A percentile compares a stretch with the other conserved stretches of the same genome.
Evolutionary conservation across 2,797 vertebrate genomes (phyloP).

Genomic region (Halcyon badia): DNA sequence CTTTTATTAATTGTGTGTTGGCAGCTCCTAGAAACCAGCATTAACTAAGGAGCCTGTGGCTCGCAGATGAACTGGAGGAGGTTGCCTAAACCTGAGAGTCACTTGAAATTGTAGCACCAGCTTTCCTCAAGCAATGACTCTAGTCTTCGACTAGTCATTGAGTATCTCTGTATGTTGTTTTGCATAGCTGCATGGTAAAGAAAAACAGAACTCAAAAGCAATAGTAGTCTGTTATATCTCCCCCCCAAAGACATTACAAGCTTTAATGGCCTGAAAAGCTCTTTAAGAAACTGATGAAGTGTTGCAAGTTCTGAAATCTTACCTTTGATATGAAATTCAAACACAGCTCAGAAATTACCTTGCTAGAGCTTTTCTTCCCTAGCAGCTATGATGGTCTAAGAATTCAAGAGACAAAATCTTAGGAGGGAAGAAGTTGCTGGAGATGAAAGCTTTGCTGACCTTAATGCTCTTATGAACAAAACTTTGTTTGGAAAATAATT

Average conservation of each 20-base stretch:
- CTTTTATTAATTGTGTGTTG: not conserved
- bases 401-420: not conserved
- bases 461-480: not conserved
- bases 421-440: not conserved
- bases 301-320: not conserved
- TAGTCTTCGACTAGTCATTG: not conserved
- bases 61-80: not conserved
- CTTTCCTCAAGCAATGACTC: not conserved
- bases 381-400: not conserved
- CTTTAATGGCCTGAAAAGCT: not conserved
- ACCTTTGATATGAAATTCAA: not conserved
- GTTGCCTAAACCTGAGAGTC: not conserved
- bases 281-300: not conserved
- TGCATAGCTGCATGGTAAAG: not conserved
- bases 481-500: not conserved
- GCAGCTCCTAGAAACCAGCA: not conserved
- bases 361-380: not conserved
- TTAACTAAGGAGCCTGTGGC: not conserved
- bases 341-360: not conserved
- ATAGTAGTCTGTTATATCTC: not conserved
- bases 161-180: not conserved
- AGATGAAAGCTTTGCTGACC: not conserved
- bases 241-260: not conserved
- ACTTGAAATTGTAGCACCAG: not conserved
- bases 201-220: not conserved